Conservation (phyloP, 2,888 invertebrate species). For the Ophraella communa region DNA sequence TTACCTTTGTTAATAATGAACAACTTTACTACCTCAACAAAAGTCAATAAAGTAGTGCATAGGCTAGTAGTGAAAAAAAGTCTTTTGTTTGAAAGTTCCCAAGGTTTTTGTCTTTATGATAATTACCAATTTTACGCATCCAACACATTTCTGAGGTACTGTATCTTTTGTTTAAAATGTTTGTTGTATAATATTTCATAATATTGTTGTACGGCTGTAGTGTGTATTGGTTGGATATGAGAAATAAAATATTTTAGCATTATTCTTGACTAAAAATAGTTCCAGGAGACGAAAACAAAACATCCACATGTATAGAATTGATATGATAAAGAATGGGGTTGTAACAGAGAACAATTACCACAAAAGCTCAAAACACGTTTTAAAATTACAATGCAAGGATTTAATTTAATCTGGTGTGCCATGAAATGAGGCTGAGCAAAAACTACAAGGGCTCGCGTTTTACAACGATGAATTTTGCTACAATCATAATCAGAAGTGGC, state of each 20-base stretch:
- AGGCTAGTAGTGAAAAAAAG: too few relatives aligned
- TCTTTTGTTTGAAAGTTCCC: too few relatives aligned
- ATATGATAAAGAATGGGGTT: constrained; percentile 56
- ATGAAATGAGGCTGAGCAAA: constrained; percentile 48
- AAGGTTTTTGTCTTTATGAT: too few relatives aligned
- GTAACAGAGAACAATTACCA: constrained; percentile 54
- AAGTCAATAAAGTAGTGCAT: too few relatives aligned
- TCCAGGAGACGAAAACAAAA: constrained; percentile 48
- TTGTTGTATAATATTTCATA: too few relatives aligned
- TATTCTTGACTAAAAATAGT: constrained; percentile 16
- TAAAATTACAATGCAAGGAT: constrained; percentile 58
- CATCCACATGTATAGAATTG: constrained; percentile 53
- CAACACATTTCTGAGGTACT: too few relatives aligned
- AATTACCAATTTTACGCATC: too few relatives aligned
- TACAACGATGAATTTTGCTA: constrained; percentile 50
- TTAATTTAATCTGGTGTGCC: constrained; percentile 56
- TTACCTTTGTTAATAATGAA: too few relatives aligned
- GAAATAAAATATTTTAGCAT: background rate
- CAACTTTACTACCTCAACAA: too few relatives aligned
- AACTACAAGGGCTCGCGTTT: constrained; percentile 38
- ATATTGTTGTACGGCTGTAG: too few relatives aligned
- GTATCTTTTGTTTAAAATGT: too few relatives aligned
- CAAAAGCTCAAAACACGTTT: constrained; percentile 57
- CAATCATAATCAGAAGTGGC: constrained; percentile 47
- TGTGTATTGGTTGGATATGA: background rate